These are phyloP conservation scores for Mobula birostris DNA, from an alignment of 2,113 vertebrate species.

Conservation along the genomic window DNA sequence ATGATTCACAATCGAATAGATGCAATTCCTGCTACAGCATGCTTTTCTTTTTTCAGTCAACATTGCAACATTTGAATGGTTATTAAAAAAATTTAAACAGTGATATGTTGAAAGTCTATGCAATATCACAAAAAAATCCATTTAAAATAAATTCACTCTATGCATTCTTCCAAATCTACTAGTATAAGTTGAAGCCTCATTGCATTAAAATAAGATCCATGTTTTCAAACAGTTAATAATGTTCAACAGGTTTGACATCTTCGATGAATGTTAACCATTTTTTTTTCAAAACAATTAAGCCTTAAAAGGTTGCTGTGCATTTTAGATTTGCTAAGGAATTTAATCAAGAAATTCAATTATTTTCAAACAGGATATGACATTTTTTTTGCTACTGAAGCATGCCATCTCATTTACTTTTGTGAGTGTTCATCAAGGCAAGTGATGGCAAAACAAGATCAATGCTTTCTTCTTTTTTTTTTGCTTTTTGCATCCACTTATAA, in stretches of 20 bases:
- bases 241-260: not conserved
- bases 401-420: not conserved
- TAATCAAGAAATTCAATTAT: constrained; percentile 31
- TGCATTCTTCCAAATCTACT: not conserved
- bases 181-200: not conserved
- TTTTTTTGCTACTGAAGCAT: not conserved
- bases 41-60: not conserved
- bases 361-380: not conserved
- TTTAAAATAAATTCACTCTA: not conserved
- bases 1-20: not conserved
- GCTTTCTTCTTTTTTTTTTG: not conserved
- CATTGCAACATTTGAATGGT: not conserved
- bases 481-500: not conserved
- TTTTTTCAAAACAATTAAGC: not conserved
- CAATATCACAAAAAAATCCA: not conserved
- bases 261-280: not conserved
- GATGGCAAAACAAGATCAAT: not conserved
- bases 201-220: not conserved
- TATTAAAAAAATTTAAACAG: not conserved
- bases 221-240: not conserved
- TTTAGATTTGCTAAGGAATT: not conserved
- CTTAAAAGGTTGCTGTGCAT: not conserved
- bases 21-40: not conserved
- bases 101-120: not conserved
- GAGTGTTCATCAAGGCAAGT: not conserved